phyloP scores from a whole-genome alignment of 35 echinoderm and acorn worm species.

The Strongylocentrotus purpuratus region DNA sequence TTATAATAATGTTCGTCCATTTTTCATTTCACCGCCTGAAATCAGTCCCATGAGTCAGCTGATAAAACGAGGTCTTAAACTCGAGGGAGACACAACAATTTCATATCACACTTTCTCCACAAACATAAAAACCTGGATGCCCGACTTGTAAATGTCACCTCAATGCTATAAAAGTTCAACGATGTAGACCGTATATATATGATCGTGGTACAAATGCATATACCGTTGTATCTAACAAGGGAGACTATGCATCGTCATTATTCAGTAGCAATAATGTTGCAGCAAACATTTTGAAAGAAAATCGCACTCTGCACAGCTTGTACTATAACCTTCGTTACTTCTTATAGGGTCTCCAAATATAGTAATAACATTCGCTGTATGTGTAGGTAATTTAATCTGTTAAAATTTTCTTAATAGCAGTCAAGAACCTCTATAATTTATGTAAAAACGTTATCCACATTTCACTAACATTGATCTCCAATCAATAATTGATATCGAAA shows the following conservation, averaged over 20 bases:
- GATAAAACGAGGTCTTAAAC: neutral
- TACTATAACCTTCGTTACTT: too few species aligned
- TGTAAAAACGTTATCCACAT: neutral
- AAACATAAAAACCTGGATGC: neutral
- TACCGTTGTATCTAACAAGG: too few species aligned
- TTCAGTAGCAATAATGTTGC: too few species aligned
- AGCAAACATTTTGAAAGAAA: too few species aligned
- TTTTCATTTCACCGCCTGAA: neutral
- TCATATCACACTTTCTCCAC: neutral
- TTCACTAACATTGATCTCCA: neutral
- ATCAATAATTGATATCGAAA: neutral
- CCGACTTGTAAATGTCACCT: conserved; percentile 10
- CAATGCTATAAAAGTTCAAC: neutral
- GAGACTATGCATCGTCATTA: too few species aligned
- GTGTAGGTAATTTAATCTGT: too few species aligned
- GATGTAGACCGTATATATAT: too few species aligned
- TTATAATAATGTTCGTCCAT: neutral
- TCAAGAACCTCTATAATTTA: neutral
- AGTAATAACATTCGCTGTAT: too few species aligned
- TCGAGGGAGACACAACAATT: neutral
- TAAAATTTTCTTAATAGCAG: too few species aligned
- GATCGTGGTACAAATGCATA: too few species aligned
- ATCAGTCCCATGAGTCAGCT: neutral
- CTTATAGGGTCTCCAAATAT: too few species aligned
- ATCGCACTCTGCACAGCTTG: too few species aligned